Conservation (phyloP, 1,140 invertebrate species). For the Steinernema feltiae region DNA sequence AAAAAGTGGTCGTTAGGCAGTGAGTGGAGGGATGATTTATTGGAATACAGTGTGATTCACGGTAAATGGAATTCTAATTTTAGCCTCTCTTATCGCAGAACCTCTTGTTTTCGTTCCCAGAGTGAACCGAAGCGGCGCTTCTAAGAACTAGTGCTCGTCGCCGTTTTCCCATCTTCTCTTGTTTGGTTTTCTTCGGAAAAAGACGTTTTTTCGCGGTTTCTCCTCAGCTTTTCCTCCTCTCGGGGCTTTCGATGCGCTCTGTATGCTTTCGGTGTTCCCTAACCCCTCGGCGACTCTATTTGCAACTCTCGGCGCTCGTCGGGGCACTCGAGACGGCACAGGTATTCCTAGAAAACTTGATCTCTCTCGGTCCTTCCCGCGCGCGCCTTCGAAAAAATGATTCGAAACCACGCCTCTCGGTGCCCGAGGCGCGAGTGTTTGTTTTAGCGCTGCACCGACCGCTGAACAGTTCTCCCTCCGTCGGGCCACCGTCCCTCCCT, state of each 20-base stretch:
- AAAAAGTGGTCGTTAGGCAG: no score
- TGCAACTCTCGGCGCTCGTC: background rate
- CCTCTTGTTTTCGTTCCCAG: no score
- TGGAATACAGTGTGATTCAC: no score
- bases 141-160: no score
- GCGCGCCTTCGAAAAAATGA: background rate
- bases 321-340: background rate
- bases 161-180: background rate
- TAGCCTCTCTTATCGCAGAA: no score
- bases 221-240: constrained; percentile 10
- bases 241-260: background rate
- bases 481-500: no score
- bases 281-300: background rate
- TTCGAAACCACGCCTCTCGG: background rate
- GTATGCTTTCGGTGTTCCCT: background rate
- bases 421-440: background rate
- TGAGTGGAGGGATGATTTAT: no score
- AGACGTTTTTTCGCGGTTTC: constrained; percentile 10
- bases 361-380: background rate
- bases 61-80: no score
- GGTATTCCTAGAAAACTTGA: background rate
- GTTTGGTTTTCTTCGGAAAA: constrained; percentile 7
- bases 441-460: background rate
- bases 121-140: background rate
- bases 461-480: background rate